A percentile compares a stretch with the other conserved stretches of the same genome.
These are phyloP conservation scores for Upupa epops DNA, from an alignment of 2,113 vertebrate species.

Conservation along the genomic window DNA sequence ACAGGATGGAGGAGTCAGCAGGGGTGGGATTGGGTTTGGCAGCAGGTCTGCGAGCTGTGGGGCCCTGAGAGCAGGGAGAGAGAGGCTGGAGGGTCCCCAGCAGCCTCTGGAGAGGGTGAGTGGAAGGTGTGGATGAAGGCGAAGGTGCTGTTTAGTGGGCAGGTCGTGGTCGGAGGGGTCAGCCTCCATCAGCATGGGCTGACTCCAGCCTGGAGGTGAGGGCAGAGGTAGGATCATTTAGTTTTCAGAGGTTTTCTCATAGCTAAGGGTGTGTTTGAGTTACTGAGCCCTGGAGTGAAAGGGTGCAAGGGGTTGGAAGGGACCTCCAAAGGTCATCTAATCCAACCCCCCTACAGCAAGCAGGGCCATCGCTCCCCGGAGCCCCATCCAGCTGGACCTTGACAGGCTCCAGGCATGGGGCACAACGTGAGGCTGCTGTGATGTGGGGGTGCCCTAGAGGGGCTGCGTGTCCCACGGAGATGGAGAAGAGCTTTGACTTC, in stretches of 20 bases:
- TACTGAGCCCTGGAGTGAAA: neutral
- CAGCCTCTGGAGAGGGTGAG: neutral
- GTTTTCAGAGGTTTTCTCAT: neutral
- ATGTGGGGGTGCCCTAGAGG: too few relatives aligned
- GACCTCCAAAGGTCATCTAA: too few relatives aligned
- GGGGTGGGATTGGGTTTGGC: slow-evolving; percentile 28
- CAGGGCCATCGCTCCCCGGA: too few relatives aligned
- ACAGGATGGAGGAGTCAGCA: slow-evolving; percentile 37
- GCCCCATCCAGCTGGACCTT: too few relatives aligned
- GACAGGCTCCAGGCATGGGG: too few relatives aligned
- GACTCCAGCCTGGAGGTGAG: accelerated
- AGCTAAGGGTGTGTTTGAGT: neutral
- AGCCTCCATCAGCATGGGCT: neutral
- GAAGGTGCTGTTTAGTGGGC: neutral
- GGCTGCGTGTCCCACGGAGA: neutral
- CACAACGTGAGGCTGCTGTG: too few relatives aligned
- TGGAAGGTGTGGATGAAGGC: neutral
- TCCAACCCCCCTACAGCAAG: too few relatives aligned
- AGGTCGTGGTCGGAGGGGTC: neutral
- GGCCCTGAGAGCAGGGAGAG: neutral
- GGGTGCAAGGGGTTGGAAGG: neutral
- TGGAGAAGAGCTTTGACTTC: neutral
- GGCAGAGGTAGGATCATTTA: neutral
- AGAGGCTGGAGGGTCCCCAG: neutral
- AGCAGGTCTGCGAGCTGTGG: neutral